Evolutionary conservation across 2,888 invertebrate genomes (phyloP).

Genomic region (Flexamia atlantica): DNA sequence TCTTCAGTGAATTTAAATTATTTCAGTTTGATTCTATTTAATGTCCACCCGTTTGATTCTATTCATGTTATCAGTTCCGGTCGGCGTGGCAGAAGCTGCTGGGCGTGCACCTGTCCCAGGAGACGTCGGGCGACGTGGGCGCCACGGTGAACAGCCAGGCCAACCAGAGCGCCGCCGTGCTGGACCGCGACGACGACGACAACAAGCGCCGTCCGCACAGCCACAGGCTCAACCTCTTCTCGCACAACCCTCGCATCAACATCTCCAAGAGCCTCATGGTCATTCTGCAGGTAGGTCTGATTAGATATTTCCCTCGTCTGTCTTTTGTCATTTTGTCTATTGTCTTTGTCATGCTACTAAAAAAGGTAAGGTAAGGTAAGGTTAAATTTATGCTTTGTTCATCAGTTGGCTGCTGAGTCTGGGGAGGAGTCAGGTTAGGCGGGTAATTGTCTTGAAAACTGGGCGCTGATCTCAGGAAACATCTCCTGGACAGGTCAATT

Average conservation of each 20-base stretch:
- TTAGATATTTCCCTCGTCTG: too few relatives aligned
- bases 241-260: slow-evolving; percentile 7
- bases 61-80: slow-evolving; percentile 68
- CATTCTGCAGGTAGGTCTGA: slow-evolving; percentile 31
- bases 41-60: too few relatives aligned
- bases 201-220: neutral
- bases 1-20: neutral
- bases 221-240: slow-evolving; percentile 29
- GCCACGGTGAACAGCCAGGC: slow-evolving; percentile 57
- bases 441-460: too few relatives aligned
- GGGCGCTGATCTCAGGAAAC: too few relatives aligned
- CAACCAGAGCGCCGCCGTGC: slow-evolving; percentile 27
- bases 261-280: slow-evolving; percentile 35
- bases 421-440: too few relatives aligned
- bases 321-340: too few relatives aligned
- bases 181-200: slow-evolving; percentile 19
- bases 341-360: too few relatives aligned
- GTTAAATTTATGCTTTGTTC: too few relatives aligned
- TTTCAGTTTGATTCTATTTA: too few relatives aligned
- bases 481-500: too few relatives aligned
- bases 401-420: too few relatives aligned
- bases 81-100: slow-evolving; percentile 70
- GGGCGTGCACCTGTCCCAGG: slow-evolving; percentile 34
- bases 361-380: too few relatives aligned
- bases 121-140: slow-evolving; percentile 50